Conservation (phyloP, 92 coral and sea anemone species). For the Pocillopora meandrina region DNA sequence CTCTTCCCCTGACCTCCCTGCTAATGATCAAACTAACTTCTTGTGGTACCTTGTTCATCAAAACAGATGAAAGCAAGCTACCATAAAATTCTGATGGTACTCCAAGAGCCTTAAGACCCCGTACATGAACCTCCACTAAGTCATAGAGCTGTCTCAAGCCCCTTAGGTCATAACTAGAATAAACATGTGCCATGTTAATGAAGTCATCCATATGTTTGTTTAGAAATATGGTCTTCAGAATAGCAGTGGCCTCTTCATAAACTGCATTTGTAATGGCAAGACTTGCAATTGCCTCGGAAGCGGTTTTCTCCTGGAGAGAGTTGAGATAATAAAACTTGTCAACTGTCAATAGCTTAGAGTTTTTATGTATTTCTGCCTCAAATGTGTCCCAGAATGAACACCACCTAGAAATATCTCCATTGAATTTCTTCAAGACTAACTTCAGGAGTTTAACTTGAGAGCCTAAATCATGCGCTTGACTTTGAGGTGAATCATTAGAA, state of each 20-base stretch:
- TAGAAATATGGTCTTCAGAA: too few species aligned
- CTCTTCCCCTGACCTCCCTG: too few species aligned
- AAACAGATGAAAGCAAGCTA: too few species aligned
- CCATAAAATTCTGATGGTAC: too few species aligned
- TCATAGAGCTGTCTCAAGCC: too few species aligned
- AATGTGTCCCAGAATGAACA: slow-evolving; percentile 58
- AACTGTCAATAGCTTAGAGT: slow-evolving; percentile 41
- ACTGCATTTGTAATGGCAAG: slow-evolving; percentile 48
- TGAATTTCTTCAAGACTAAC: neutral
- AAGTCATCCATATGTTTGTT: too few species aligned
- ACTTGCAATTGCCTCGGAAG: slow-evolving; percentile 54
- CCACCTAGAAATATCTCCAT: slow-evolving; percentile 58
- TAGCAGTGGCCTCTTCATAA: slow-evolving; percentile 53
- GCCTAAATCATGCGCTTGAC: slow-evolving; percentile 1
- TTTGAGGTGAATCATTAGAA: neutral
- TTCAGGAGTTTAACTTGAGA: neutral
- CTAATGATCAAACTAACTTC: too few species aligned
- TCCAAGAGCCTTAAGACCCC: too few species aligned
- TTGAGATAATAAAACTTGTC: slow-evolving; percentile 63
- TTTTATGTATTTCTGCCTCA: slow-evolving; percentile 52
- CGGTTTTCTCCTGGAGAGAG: slow-evolving; percentile 49
- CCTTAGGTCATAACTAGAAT: too few species aligned
- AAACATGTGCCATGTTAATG: too few species aligned
- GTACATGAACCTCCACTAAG: too few species aligned
- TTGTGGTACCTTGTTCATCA: too few species aligned